Evolutionary conservation across 1,140 invertebrate species (phyloP), one percentile per base, ranked within the genome.

Genomic region (Oedothorax gibbosus): DNA sequence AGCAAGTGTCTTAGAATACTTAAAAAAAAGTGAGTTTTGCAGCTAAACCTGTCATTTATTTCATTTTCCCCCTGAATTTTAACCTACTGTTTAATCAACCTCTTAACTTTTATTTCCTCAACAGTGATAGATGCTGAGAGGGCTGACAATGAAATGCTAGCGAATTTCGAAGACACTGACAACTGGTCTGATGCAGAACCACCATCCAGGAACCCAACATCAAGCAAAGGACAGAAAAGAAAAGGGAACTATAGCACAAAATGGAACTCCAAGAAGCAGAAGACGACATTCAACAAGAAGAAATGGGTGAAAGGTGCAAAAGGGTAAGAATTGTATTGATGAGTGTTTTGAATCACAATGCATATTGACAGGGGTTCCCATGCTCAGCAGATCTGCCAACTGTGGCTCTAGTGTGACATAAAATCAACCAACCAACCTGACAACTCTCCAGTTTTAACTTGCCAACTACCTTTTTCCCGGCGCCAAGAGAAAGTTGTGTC

Each of bases 71-170:
- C 35, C 35, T n/a, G 15, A 8, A 53, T 75, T 75, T 57, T 54
- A 64, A 18, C 12, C 5, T 65, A 64, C 7, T 20, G 15, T 54
- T n/a, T n/a, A 69, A 69, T 69, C 3, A 7, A 15, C 7, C 14
- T 69, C 35, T 69, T 73, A n/a, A 57, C n/a, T 73, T 71, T 71
- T 15, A 71, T 75, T 64, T 20, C 49, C 11, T 81, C 20, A 21
- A 66, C 11, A 85, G 84, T 85, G 10, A 72, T 85, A 35, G 84
- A 85, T 73, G 76, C 84, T n/a, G 84, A 79, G 73, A 79, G 51
- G 51, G 77, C 68, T 65, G 84, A 85, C 57, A 73, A 79, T 53
- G 62, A 85, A 7, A 80, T 79, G 68, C 14, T 85, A 21, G 54
- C 68, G 20, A 68, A 68, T 18, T 62, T 72, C 10, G 76, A 73